These are phyloP conservation scores for Phalacrocorax carbo DNA, from an alignment of 2,113 vertebrate species.

Conservation along the genomic window DNA sequence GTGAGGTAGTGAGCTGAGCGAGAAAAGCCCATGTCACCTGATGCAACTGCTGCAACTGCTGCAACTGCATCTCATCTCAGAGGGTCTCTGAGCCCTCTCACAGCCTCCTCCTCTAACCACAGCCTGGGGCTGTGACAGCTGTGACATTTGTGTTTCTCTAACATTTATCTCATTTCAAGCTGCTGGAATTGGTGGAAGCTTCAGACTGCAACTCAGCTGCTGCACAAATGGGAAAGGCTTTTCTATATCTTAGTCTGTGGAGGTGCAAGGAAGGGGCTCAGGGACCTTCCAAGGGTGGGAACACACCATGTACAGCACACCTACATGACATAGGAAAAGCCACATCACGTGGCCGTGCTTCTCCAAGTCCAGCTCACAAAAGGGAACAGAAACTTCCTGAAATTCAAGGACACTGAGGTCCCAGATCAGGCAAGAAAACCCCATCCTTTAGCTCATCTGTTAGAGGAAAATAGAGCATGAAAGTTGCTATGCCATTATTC, in stretches of 20 bases:
- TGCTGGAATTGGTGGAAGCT: not conserved
- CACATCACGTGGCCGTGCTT: not conserved
- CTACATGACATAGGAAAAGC: not conserved
- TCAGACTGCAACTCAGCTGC: not conserved
- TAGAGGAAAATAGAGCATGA: not conserved
- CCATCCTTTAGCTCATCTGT: not conserved
- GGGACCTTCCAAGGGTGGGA: not conserved
- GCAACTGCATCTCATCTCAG: not conserved
- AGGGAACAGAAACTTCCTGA: not conserved
- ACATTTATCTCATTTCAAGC: not conserved
- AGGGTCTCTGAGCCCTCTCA: not conserved
- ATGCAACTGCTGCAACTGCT: not conserved
- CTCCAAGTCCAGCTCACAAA: not conserved
- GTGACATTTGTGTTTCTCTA: not conserved
- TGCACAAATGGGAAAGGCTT: not conserved
- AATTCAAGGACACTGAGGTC: not conserved
- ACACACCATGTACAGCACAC: not conserved
- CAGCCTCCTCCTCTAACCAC: not conserved
- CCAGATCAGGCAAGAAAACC: not conserved
- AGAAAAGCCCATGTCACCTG: not conserved
- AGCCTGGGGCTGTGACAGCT: not conserved
- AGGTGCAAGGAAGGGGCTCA: not conserved
- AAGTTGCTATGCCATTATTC: not conserved
- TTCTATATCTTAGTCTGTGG: not conserved
- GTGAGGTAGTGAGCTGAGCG: not conserved